Base-by-base conservation (phyloP, 1,140 invertebrate genomes). In the Copidosoma floridanum region DNA sequence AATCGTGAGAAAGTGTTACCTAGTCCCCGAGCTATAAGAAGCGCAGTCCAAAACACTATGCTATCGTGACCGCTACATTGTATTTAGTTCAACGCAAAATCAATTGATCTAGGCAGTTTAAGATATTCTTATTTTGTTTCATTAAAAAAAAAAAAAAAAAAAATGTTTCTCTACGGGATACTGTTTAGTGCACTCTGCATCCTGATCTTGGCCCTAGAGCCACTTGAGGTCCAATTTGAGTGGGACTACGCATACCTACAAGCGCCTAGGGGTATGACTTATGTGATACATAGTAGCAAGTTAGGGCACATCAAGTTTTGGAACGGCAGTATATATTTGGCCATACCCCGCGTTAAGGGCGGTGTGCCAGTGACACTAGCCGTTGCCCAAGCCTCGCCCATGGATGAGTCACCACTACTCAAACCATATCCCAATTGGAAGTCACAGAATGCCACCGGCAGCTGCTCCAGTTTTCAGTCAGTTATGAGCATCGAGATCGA, bases 401-500 rank as follows among this genome's bases (percentile, higher is more conserved):
- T 74, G 0, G 80, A 82, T n/a, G 76, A 85, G 0, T 82, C 85
- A 7, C 86, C 86, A 0, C 79, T 81, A 24, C 62, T 90, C 11
- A 76, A 80, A 12, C 84, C 89, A 1, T 90, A 84, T 68, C 89
- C 89, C 12, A 84, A 75, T 57, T 90, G 88, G 88, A 76, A 75
- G 0, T 83, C 84, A 76, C 88, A 90, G 69, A 74, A 77, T 5
- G 51, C 86, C 12, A 84, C 82, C 0, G 84, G 82, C 0, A 73
- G 81, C 26, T 90, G 89, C 72, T 70, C 65, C 1, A 82, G 85
- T 1, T 80, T 90, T 20, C 88, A 90, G 66, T 85, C 85, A 57
- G 87, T 89, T 4, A 86, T 88, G 69, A 85, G 84, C 63, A 81
- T 89, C 67, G 88, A 89, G 71, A 86, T 89, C 20, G 88, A 89